These are phyloP conservation scores for Saxidomus purpurata DNA, from an alignment of 1,140 invertebrate species.

Conservation along the genomic window DNA sequence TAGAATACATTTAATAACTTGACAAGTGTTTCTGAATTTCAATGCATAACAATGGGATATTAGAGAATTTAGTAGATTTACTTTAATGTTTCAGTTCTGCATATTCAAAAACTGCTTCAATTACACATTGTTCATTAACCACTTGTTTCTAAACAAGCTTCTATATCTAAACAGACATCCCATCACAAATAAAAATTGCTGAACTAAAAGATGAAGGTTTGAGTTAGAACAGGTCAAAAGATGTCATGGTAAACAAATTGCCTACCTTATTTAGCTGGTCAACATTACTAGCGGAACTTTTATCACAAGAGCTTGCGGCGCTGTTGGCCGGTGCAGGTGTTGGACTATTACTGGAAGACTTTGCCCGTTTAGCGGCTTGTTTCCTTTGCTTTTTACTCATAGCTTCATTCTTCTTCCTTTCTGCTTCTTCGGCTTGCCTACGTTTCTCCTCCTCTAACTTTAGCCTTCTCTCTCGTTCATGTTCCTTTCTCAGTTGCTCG, in stretches of 20 bases:
- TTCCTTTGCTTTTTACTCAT: slow-evolving; percentile 39
- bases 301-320: neutral
- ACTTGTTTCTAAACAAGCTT: no score
- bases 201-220: no score
- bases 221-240: no score
- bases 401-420: slow-evolving; percentile 51
- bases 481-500: slow-evolving; percentile 63
- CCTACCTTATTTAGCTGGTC: neutral
- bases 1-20: no score
- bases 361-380: slow-evolving; percentile 45
- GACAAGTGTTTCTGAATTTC: no score
- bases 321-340: slow-evolving; percentile 11
- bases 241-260: neutral
- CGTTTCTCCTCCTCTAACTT: slow-evolving; percentile 48
- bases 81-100: no score
- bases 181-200: no score
- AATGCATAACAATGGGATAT: no score
- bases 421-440: slow-evolving; percentile 28
- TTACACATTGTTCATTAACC: no score
- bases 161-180: no score
- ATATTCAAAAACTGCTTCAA: no score
- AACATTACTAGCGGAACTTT: neutral
- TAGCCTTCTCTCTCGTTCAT: slow-evolving; percentile 44
- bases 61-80: no score
- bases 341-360: slow-evolving; percentile 60